Evolutionary conservation across 2,888 invertebrate species (phyloP).

Genomic region (Heliothis peltigera): DNA sequence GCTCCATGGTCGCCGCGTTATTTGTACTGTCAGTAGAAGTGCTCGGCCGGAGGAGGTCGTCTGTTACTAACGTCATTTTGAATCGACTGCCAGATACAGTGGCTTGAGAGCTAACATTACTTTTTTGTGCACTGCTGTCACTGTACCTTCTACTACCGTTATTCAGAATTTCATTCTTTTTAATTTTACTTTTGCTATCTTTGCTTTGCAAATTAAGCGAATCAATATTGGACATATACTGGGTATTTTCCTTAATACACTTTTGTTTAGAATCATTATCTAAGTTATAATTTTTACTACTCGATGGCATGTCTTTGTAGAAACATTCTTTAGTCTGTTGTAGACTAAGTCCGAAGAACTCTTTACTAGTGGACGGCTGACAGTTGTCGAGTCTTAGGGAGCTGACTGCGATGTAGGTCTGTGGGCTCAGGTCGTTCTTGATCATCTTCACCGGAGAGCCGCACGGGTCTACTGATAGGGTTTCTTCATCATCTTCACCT

Average conservation of each 20-base stretch:
- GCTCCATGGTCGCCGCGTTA: constrained; percentile 58
- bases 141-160: constrained; percentile 82
- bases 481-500: constrained; percentile 90
- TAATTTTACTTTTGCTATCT: constrained; percentile 70
- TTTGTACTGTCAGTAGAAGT: constrained; percentile 72
- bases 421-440: constrained; percentile 79
- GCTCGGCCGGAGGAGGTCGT: constrained; percentile 73
- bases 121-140: constrained; percentile 82
- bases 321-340: constrained; percentile 82
- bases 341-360: constrained; percentile 79
- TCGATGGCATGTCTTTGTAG: constrained; percentile 83
- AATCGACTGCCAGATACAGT: constrained; percentile 78
- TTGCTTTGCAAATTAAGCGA: constrained; percentile 75
- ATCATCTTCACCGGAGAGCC: constrained; percentile 79
- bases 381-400: constrained; percentile 62
- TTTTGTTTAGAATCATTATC: constrained; percentile 76
- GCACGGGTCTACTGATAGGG: constrained; percentile 88
- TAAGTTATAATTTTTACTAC: constrained; percentile 83
- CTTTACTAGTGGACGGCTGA: constrained; percentile 74
- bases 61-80: constrained; percentile 82
- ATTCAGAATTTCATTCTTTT: constrained; percentile 77
- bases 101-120: constrained; percentile 66
- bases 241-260: constrained; percentile 72
- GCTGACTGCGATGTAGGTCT: constrained; percentile 55
- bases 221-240: constrained; percentile 72